phyloP scores from a whole-genome alignment of 1,140 invertebrate genomes.

The Diorhabda carinulata region DNA sequence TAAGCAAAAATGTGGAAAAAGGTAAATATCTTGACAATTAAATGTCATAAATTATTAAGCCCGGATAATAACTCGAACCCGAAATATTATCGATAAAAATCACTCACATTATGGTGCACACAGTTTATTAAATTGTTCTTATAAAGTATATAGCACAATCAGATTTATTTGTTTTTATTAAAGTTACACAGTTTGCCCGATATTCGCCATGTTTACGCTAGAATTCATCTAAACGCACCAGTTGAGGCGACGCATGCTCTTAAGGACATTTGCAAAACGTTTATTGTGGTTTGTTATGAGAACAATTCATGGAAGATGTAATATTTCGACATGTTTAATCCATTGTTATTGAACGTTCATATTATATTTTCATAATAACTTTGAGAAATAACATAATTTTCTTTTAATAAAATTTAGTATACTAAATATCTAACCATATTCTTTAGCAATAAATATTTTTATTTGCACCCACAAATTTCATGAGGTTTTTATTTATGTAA shows the following conservation, averaged over 20 bases:
- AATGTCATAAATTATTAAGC: conserved; percentile 9
- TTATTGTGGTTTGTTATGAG: neutral
- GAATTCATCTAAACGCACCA: conserved; percentile 14
- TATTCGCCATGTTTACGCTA: conserved; percentile 20
- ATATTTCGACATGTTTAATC: too few relatives aligned
- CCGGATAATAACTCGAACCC: neutral
- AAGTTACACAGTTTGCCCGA: conserved; percentile 7
- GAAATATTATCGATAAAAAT: neutral
- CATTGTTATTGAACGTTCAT: too few relatives aligned
- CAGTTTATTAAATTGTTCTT: neutral
- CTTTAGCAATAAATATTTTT: too few relatives aligned
- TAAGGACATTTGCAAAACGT: neutral
- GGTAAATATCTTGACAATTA: conserved; percentile 18
- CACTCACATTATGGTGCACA: conserved; percentile 10
- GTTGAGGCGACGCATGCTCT: conserved; percentile 9
- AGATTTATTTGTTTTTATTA: conserved; percentile 14
- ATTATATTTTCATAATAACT: too few relatives aligned
- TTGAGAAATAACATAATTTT: too few relatives aligned
- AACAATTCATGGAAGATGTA: too few relatives aligned
- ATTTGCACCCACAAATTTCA: too few relatives aligned
- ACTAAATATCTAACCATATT: too few relatives aligned
- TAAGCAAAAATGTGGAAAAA: neutral
- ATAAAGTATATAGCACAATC: neutral
- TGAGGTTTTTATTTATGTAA: too few relatives aligned
- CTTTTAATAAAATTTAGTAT: too few relatives aligned